Percentiles rank a stretch among this genome's conserved stretches.
phyloP scores from a whole-genome alignment of 2,888 invertebrate genomes.

The Bombylius major region DNA sequence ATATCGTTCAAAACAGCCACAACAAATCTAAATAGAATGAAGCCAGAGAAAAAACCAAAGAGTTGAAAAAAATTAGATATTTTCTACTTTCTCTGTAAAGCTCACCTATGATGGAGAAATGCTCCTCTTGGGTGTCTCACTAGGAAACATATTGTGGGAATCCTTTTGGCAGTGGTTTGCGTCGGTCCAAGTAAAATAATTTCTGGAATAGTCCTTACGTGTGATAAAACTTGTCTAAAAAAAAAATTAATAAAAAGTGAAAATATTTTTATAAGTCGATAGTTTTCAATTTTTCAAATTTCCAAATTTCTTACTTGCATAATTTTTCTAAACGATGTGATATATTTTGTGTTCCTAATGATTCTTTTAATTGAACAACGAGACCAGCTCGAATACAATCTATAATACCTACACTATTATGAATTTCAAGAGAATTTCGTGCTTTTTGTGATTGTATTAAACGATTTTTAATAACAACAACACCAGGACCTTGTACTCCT shows the following conservation, averaged over 20 bases:
- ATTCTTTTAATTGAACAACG: constrained; percentile 73
- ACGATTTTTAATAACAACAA: constrained; percentile 47
- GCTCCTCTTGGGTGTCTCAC: constrained; percentile 68
- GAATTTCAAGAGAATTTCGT: constrained; percentile 34
- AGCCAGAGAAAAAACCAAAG: neutral
- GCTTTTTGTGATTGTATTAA: constrained; percentile 36
- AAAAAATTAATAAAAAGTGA: constrained; percentile 14
- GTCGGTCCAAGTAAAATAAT: constrained; percentile 63
- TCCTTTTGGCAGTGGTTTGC: constrained; percentile 50
- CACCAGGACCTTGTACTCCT: constrained; percentile 67
- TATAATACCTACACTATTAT: constrained; percentile 61
- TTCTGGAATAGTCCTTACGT: constrained; percentile 65
- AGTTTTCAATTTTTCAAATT: too few relatives aligned
- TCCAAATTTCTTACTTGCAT: constrained; percentile 44
- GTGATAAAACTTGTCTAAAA: constrained; percentile 63
- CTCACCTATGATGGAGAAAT: constrained; percentile 68
- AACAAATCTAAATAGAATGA: constrained; percentile 37
- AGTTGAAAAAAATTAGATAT: neutral
- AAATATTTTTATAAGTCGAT: too few relatives aligned
- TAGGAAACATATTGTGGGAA: constrained; percentile 78
- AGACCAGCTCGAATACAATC: constrained; percentile 75
- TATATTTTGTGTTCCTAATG: constrained; percentile 61
- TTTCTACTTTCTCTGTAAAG: constrained; percentile 8
- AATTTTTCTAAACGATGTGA: constrained; percentile 58
- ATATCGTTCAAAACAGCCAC: constrained; percentile 79